Conservation (phyloP, 1,140 invertebrate species). For the Eriocheir sinensis region DNA sequence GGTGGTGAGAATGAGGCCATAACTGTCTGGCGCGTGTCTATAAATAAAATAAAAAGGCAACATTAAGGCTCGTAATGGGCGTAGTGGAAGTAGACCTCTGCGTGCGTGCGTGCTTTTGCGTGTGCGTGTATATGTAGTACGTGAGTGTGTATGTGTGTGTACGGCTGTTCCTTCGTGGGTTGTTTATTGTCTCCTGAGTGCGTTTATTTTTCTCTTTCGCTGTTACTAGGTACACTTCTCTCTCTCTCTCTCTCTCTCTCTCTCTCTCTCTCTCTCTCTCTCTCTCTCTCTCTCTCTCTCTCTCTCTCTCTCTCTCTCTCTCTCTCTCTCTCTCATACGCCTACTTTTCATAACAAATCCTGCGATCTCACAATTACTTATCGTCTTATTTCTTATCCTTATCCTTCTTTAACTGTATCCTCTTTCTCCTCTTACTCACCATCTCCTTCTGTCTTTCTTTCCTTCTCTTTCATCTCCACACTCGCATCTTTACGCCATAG, state of each 20-base stretch:
- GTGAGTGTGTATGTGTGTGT: conserved; percentile 22
- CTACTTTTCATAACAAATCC: not conserved
- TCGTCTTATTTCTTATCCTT: not conserved
- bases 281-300: too few species aligned
- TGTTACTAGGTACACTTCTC: too few species aligned
- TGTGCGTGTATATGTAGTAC: not conserved
- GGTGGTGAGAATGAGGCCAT: not conserved
- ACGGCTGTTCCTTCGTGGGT: not conserved
- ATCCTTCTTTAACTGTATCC: not conserved
- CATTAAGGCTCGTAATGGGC: not conserved
- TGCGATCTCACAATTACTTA: too few species aligned
- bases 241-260: too few species aligned
- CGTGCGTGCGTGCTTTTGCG: conserved; percentile 7
- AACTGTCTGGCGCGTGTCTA: not conserved
- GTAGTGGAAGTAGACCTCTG: not conserved
- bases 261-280: too few species aligned
- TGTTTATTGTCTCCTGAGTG: not conserved
- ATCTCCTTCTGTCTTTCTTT: too few species aligned
- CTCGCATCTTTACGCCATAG: not conserved
- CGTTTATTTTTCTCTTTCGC: not conserved
- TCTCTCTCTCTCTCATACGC: not conserved
- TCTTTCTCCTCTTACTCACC: not conserved
- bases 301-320: too few species aligned
- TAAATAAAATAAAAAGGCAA: conserved; percentile 17
- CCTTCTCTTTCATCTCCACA: not conserved